Percentiles rank a stretch among this genome's conserved stretches.
These are phyloP conservation scores for Lithodes maja DNA, from an alignment of 2,888 invertebrate species.

Conservation along the genomic window DNA sequence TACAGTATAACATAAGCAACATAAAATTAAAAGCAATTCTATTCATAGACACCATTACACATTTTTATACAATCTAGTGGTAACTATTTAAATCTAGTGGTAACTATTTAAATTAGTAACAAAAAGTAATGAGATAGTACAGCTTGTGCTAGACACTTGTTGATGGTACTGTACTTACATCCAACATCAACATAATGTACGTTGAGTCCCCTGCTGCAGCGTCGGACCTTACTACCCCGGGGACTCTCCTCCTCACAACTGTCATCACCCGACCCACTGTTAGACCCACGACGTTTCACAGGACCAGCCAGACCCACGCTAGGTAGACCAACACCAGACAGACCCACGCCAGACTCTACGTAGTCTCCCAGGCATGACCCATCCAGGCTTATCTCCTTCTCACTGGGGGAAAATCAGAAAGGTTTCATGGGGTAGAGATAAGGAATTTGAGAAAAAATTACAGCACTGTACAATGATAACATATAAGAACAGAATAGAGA, in stretches of 20 bases:
- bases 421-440: neutral
- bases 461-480: neutral
- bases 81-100: too few relatives aligned
- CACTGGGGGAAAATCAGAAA: constrained; percentile 32
- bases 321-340: constrained; percentile 31
- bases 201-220: constrained; percentile 72
- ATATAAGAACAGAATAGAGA: too few relatives aligned
- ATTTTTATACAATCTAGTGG: too few relatives aligned
- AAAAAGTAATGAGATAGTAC: too few relatives aligned
- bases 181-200: constrained; percentile 63
- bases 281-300: constrained; percentile 74
- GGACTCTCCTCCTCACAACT: constrained; percentile 76
- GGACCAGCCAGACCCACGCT: constrained; percentile 51
- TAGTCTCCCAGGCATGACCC: constrained; percentile 70
- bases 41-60: too few relatives aligned
- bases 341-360: constrained; percentile 50
- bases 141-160: too few relatives aligned
- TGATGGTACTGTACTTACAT: constrained; percentile 36
- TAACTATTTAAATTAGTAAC: too few relatives aligned
- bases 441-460: neutral
- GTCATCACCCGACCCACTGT: constrained; percentile 69
- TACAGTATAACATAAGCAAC: too few relatives aligned
- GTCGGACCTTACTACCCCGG: constrained; percentile 79
- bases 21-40: too few relatives aligned
- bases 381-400: constrained; percentile 63